Base-by-base conservation (phyloP, 1,140 invertebrate genomes). In the Heterodera carotae region DNA sequence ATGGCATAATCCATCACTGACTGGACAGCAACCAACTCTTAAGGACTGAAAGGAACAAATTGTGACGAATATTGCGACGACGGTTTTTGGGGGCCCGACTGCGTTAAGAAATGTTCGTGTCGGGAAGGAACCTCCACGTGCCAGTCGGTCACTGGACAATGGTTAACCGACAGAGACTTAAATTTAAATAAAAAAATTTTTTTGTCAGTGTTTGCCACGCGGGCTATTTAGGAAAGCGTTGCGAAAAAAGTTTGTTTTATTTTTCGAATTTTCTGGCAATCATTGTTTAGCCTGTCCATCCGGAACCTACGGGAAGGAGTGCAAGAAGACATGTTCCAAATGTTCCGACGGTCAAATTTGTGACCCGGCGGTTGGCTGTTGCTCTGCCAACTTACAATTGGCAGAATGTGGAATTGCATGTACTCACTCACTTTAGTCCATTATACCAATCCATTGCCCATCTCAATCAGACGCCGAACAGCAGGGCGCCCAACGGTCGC, bases 351-450 rank as follows among this genome's bases (percentile, higher is more conserved):
- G 75, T 39, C 78, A 70, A 69, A 85, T 53, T 71, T 98, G 95
- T 88, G 91, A 96, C 89, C 90, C 92, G 73, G 90, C 92, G 60
- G 93, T 92, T 66, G 96, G 95, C 15, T 90, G 90, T 75, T 98
- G 95, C 89, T 89, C 91, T 69, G 68, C 75, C 34, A 80, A 82
- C 69, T 64, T n/a, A n/a, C n/a, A n/a, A n/a, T n/a, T 78, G 29
- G 78, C 71, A 18, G 78, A 56, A 66, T 86, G 84, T 69, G 84
- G 84, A 53, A 67, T 76, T 62, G 84, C 84, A 25, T 77, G 82
- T 84, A 74, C 78, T 75, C 66, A 1, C 15, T 29, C 1, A 48
- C 33, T 34, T 36, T 29, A 29, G 33, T 6, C 12, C 39, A 56
- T 62, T 27, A n/a, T 3, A 5, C 18, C 1, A 56, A 70, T 43